Percentiles rank a stretch among this genome's conserved stretches.
These are phyloP conservation scores for Neoarius graeffei DNA, from an alignment of 2,113 vertebrate species.

Conservation along the genomic window DNA sequence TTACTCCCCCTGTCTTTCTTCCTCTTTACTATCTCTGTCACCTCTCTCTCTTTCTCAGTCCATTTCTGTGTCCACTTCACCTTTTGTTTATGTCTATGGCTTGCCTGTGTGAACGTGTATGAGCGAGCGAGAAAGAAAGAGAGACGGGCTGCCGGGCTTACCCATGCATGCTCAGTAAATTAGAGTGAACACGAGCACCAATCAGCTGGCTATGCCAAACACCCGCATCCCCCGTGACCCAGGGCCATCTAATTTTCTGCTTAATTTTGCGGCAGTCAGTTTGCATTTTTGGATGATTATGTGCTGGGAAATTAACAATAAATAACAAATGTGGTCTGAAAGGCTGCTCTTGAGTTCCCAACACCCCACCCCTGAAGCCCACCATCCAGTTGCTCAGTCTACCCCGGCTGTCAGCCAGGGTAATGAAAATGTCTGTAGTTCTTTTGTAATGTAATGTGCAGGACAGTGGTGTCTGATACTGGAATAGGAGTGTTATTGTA, in stretches of 20 bases:
- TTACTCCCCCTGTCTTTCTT: constrained; percentile 24
- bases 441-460: constrained; percentile 92
- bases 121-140: constrained; percentile 27
- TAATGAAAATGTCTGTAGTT: constrained; percentile 99
- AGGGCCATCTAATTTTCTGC: constrained; percentile 99
- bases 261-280: constrained; percentile 99
- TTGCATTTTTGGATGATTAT: constrained; percentile 99
- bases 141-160: constrained; percentile 83
- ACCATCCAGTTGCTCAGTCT: constrained; percentile 54
- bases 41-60: constrained; percentile 31
- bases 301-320: constrained; percentile 99
- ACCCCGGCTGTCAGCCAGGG: constrained; percentile 65
- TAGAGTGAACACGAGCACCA: constrained; percentile 98
- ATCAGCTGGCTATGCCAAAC: constrained; percentile 92
- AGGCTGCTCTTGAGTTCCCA: constrained; percentile 55
- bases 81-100: constrained; percentile 75
- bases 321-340: constrained; percentile 99
- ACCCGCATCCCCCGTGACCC: constrained; percentile 93
- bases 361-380: constrained; percentile 58
- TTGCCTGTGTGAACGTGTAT: constrained; percentile 15
- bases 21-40: constrained; percentile 42
- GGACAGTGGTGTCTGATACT: constrained; percentile 82
- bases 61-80: constrained; percentile 37
- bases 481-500: constrained; percentile 79
- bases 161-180: constrained; percentile 99